These are phyloP conservation scores for Psilopsiagon aymara DNA, from an alignment of 2,113 vertebrate species.

Conservation along the genomic window DNA sequence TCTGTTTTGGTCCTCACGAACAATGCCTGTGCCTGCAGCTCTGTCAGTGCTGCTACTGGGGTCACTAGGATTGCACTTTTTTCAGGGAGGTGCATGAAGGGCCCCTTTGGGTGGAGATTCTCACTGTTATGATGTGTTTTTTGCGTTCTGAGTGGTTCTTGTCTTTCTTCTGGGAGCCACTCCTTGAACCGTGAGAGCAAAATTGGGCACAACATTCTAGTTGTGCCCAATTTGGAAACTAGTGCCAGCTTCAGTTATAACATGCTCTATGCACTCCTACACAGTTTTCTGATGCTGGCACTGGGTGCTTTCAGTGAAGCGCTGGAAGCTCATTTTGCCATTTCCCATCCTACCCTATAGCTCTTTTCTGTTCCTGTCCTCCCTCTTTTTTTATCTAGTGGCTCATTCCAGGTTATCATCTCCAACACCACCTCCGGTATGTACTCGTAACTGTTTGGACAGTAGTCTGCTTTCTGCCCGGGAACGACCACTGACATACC, in stretches of 20 bases:
- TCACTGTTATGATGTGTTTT: not conserved
- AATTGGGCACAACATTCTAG: not conserved
- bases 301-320: not conserved
- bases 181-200: accelerated
- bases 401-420: not conserved
- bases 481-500: not conserved
- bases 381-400: not conserved
- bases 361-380: not conserved
- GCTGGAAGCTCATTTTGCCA: not conserved
- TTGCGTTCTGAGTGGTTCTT: not conserved
- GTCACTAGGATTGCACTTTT: not conserved
- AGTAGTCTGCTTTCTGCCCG: not conserved
- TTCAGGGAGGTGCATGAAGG: not conserved
- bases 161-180: not conserved
- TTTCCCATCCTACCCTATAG: not conserved
- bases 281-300: not conserved
- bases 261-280: not conserved
- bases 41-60: not conserved
- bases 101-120: not conserved
- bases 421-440: not conserved
- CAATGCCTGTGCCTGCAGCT: not conserved
- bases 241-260: not conserved
- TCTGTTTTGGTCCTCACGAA: not conserved
- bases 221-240: not conserved
- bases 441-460: not conserved